Evolutionary conservation across 2,113 vertebrate species (phyloP), one percentile per base, ranked within the genome.

Genomic region (Stegostoma tigrinum): DNA sequence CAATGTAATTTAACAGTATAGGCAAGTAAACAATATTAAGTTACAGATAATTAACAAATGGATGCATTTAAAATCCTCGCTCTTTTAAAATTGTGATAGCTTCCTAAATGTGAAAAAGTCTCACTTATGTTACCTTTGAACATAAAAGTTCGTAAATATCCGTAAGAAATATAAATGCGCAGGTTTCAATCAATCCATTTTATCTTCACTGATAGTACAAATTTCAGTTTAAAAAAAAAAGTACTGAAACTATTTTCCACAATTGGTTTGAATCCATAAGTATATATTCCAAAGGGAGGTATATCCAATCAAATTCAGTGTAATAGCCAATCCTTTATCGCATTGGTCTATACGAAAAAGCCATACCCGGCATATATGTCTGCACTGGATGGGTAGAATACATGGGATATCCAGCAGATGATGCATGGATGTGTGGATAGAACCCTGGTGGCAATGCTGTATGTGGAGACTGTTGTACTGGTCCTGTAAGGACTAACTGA

Each of bases 401-500:
- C 0, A 93, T 70, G 0, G 98, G 98, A 94, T 98, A 99, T 3
- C 97, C 98, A 96, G 99, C 96, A 0, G 98, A 98, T 48, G 99
- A 98, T 0, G 98, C 98, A 96, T 99, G 99, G 96, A 99, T 99
- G 95, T 99, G 98, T 8, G 98, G 98, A 96, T 99, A 99, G 96
- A 98, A 98, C 0, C 98, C 98, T 0, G 98, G 98, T 0, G 98
- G 98, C 67, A 98, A 97, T 0, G 97, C 64, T 0, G 97, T 52
- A 0, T 98, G 98, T 0, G 97, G 70, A 0, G 97, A 97, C 7
- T 98, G 98, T 96, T 99, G 98, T 34, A 99, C 99, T 0, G 99
- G 99, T 0, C 99, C 99, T 0, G 98, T 99, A 96, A 99, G 97
- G 96, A 99, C 99, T 97, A 99, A 96, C 98, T 99, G 99, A 96